Base-by-base conservation (phyloP, 2,888 invertebrate genomes). In the Cinara cedri region DNA sequence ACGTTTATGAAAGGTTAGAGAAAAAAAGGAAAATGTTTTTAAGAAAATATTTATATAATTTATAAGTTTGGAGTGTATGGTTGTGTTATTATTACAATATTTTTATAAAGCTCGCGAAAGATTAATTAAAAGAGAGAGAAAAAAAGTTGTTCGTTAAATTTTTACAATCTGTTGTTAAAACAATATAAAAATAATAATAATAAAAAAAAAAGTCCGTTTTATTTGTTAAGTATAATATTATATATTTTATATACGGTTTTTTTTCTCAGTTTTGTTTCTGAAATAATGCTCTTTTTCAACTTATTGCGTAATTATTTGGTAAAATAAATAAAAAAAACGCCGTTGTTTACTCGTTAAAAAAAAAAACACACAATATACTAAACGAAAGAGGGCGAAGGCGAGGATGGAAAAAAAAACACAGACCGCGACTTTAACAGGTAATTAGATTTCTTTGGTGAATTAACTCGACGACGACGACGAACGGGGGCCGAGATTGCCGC, bases 101-200 rank as follows among this genome's bases (percentile, higher is more conserved):
- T n/a, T n/a, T n/a, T 66, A 76, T 76, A 66, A 76, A 76, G 66
- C 57, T 10, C 55, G n/a, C n/a, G 76, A 76, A 76, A 76, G 66
- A 76, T 76, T 76, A 76, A 76, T 76, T 76, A 76, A 76, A 34
- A 34, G 6, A n/a, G n/a, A n/a, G n/a, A n/a, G n/a, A 34, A 34
- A 76, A 76, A 76, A 76, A 76, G 76, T 76, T 76, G 66, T 76
- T 76, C 66, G 66, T 76, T 76, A 66, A 76, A 76, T 76, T 76
- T 76, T 76, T 68, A 76, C 76, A 68, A 76, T 76, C 76, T 68
- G 65, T 19, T 76, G 57, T 76, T 57, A 76, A 76, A 68, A 76
- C 55, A 76, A 76, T 76, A 76, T 46, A 16, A 55, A 44, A n/a
- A 54, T 54, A 46, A 66, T n/a, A n/a, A n/a, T n/a, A n/a, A n/a